Base-by-base conservation (phyloP, 2,113 vertebrate species). In the Leucopsar rothschildi region DNA sequence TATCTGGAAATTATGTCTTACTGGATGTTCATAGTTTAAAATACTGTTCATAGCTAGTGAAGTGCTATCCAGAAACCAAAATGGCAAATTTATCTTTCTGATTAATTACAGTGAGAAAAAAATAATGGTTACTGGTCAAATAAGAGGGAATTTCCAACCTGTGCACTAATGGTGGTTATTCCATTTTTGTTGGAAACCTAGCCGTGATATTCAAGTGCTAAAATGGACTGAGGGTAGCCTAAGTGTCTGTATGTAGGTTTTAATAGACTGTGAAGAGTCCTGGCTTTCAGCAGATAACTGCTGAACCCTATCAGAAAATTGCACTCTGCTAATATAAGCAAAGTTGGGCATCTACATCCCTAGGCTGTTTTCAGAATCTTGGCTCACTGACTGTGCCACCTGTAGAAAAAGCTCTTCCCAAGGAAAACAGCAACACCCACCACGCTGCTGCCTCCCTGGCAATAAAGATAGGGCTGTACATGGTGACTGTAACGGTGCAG, bases 351-450 rank as follows among this genome's bases (percentile, higher is more conserved):
- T 80, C 42, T 39, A 73, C 39, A 42, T 94, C 78, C 28, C 79
- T 27, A 24, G 59, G 80, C 64, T 75, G 35, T 75, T 90, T 76
- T 52, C 60, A 79, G 83, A 78, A 92, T 92, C 88, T 95, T 95
- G 92, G 94, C 90, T 93, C 0, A 0, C 50, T 53, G 10, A 42
- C 57, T 50, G 11, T 82, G 68, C 85, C 80, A 93, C 95, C 82
- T 96, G 92, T 93, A 84, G 94, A 47, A 90, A 79, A 90, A 93
- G 21, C 72, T 88, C 85, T 94, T 88, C 86, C 86, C 80, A 95
- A 86, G 86, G 90, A 56, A 97, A 97, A 94, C 95, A 95, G 79
- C 90, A 92, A 94, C 92, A 84, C 94, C 94, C 92, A 95, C 95
- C 82, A 65, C 0, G 27, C 92, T 95, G 90, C 92, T 97, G 94